Conservation (phyloP, 2,113 vertebrate genomes). For the Herpetotheres cachinnans region DNA sequence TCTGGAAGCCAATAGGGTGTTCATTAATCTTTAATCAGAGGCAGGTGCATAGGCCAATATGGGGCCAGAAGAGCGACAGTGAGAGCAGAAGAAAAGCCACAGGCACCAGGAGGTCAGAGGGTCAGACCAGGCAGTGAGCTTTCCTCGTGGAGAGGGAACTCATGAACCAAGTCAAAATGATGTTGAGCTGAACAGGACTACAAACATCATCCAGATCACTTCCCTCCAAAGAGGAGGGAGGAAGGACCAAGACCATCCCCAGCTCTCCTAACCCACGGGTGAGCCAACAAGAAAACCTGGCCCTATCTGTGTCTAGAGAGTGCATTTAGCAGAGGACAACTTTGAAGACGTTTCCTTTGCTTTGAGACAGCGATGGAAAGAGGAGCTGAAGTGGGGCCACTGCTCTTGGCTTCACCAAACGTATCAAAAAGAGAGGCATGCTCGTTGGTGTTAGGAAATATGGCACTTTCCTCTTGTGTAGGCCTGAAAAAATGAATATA, state of each 20-base stretch:
- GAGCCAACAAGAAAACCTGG: neutral
- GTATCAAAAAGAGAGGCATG: neutral
- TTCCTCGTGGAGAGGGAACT: neutral
- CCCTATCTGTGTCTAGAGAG: neutral
- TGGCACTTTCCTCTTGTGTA: neutral
- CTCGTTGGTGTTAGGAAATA: neutral
- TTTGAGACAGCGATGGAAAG: neutral
- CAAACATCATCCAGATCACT: neutral
- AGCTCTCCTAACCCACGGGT: neutral
- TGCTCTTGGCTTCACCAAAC: neutral
- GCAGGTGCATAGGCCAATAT: neutral
- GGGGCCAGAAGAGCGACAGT: neutral
- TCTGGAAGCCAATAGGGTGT: neutral
- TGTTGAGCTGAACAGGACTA: neutral
- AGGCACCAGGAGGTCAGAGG: neutral
- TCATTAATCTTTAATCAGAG: neutral
- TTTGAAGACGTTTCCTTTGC: neutral
- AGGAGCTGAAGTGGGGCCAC: neutral
- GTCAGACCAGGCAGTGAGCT: neutral
- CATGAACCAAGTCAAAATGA: neutral
- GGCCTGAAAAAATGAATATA: neutral
- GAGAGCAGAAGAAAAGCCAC: neutral
- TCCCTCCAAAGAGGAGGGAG: neutral
- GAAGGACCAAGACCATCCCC: neutral
- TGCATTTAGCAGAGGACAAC: neutral